These are phyloP conservation scores for Suillia variegata DNA, from an alignment of 2,888 invertebrate genomes.

Conservation along the genomic window DNA sequence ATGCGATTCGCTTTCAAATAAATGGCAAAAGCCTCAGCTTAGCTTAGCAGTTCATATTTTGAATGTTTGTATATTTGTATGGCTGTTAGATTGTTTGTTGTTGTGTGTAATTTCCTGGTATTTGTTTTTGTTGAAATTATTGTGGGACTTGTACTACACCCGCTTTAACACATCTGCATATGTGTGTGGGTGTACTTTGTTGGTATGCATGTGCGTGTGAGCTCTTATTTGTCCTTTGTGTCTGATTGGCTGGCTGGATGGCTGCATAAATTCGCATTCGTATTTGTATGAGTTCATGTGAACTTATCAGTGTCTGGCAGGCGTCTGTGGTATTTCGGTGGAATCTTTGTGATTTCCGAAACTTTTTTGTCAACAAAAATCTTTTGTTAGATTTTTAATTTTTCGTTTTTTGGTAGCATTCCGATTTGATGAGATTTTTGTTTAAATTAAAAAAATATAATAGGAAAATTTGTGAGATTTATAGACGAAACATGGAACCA, in stretches of 20 bases:
- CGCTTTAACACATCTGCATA: constrained; percentile 11
- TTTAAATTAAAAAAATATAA: too few species aligned
- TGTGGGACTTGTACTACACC: constrained; percentile 20
- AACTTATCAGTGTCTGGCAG: constrained; percentile 49
- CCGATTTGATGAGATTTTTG: too few species aligned
- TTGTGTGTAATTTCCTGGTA: constrained; percentile 8
- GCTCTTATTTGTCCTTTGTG: constrained; percentile 32
- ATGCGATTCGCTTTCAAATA: not conserved
- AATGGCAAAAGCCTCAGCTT: constrained; percentile 19
- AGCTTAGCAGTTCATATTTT: constrained; percentile 13
- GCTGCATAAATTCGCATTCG: too few species aligned
- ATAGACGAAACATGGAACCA: too few species aligned
- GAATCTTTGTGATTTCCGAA: too few species aligned
- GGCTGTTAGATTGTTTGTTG: constrained; percentile 13
- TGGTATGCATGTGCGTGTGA: not conserved
- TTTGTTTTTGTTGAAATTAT: constrained; percentile 12
- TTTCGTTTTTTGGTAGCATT: too few species aligned
- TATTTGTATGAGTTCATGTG: constrained; percentile 44
- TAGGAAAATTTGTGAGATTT: too few species aligned
- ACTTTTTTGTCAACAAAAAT: too few species aligned
- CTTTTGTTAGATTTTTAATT: too few species aligned
- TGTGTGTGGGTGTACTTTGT: not conserved
- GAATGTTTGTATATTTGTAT: constrained; percentile 8
- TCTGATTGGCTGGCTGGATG: constrained; percentile 27
- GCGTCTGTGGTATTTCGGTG: too few species aligned